Base-by-base conservation (phyloP, 2,113 vertebrate genomes). In the Dryoscopus gambensis region DNA sequence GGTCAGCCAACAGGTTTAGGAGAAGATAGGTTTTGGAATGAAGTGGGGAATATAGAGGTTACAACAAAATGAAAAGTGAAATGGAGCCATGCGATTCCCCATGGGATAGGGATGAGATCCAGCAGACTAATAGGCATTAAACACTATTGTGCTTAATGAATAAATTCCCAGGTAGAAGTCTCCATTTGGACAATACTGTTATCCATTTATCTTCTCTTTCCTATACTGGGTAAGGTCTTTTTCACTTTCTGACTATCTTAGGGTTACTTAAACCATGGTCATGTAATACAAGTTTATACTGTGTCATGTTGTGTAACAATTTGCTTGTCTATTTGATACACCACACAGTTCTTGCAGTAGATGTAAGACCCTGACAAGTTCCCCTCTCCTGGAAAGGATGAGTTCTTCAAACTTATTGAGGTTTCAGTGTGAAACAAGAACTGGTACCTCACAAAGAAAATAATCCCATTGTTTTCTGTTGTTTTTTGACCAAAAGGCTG, bases 81-180 rank as follows among this genome's bases (percentile, higher is more conserved):
- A 25, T 9, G 10, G 37, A 63, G 20, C 21, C 1, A 0, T 10
- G n/a, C n/a, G 10, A 17, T 71, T 4, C 2, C 2, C 39, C 3
- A 15, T 20, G 11, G 21, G 13, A 21, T 19, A 56, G 27, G 11
- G 23, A 18, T 35, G 53, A 82, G 23, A 67, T 39, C 35, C 39
- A 7, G 44, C 24, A 40, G n/a, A 18, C 5, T 24, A 55, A 39
- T 5, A 56, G n/a, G 31, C 27, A 37, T 50, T 52, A 22, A 67
- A 17, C 7, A 21, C 10, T 46, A 30, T 11, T 42, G 13, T 69
- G 15, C 20, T 90, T 56, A 28, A 69, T 90, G 22, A 10, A 0
- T 17, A 60, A 60, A 2, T 78, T 94, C 27, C 13, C 7, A 21
- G 5, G 27, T 15, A 74, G 22, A 74, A 57, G 7, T 6, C 8